Percentiles rank a stretch among this genome's conserved stretches.
These are phyloP conservation scores for Gallirallus australis DNA, from an alignment of 2,797 vertebrate species.

Conservation along the genomic window DNA sequence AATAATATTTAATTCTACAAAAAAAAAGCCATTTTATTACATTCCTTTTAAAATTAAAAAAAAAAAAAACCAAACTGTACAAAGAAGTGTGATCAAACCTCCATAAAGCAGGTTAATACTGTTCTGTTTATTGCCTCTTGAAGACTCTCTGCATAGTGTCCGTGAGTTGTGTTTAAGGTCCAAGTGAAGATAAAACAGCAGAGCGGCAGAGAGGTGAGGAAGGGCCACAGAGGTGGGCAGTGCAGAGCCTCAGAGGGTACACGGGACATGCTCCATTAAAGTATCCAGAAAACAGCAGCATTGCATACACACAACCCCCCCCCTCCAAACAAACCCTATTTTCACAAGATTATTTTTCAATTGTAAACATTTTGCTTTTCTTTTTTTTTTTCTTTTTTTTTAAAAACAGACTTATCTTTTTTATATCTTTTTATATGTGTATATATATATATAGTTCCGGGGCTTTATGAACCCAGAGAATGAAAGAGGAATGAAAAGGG, in stretches of 20 bases:
- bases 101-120: constrained; percentile 79
- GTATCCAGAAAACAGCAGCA: constrained; percentile 77
- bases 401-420: constrained; percentile 46
- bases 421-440: not conserved
- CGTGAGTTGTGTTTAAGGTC: constrained; percentile 77
- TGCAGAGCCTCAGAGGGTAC: constrained; percentile 76
- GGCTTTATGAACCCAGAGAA: constrained; percentile 67
- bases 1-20: constrained; percentile 81
- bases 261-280: constrained; percentile 76
- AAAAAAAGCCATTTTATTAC: constrained; percentile 77
- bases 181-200: constrained; percentile 77
- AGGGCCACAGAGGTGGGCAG: constrained; percentile 73
- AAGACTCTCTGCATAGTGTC: constrained; percentile 80
- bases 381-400: not conserved
- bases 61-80: constrained; percentile 75
- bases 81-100: constrained; percentile 81
- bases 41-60: constrained; percentile 74
- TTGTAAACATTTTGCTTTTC: constrained; percentile 50
- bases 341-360: constrained; percentile 64
- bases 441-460: constrained; percentile 46
- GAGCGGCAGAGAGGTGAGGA: constrained; percentile 77
- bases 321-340: constrained; percentile 74
- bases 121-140: constrained; percentile 81
- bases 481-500: constrained; percentile 66
- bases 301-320: constrained; percentile 64